Conservation (phyloP, 2,113 vertebrate genomes). For the Chaenocephalus aceratus region DNA sequence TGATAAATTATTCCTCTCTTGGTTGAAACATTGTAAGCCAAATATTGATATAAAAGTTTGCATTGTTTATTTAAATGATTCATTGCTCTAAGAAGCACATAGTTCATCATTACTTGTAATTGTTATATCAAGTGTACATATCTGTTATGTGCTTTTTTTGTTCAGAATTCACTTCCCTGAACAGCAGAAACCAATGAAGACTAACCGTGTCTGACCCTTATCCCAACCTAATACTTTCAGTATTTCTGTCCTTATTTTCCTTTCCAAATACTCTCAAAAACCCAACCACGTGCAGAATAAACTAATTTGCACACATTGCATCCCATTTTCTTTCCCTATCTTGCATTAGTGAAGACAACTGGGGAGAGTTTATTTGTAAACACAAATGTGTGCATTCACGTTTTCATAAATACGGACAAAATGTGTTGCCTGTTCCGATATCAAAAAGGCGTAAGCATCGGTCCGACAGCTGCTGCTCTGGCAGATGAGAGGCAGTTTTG, state of each 20-base stretch:
- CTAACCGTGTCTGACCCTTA: too few relatives aligned
- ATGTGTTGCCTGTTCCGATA: slow-evolving; percentile 13
- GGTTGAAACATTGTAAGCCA: not conserved
- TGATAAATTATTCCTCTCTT: slow-evolving; percentile 15
- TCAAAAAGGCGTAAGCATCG: slow-evolving; percentile 29
- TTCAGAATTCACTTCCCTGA: not conserved
- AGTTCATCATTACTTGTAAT: not conserved
- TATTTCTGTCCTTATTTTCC: not conserved
- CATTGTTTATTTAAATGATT: slow-evolving; percentile 19
- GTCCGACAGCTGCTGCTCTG: slow-evolving; percentile 33
- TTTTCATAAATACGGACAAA: not conserved
- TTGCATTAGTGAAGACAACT: too few relatives aligned
- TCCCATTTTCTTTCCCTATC: too few relatives aligned
- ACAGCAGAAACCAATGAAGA: not conserved
- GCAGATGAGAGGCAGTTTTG: slow-evolving; percentile 25
- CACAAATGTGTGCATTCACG: too few relatives aligned
- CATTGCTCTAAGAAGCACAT: not conserved
- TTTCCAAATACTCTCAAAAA: too few relatives aligned
- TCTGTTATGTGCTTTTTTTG: not conserved
- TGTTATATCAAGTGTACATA: not conserved
- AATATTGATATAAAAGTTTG: not conserved
- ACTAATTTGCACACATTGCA: too few relatives aligned
- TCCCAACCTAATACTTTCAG: not conserved
- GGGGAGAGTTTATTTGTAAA: too few relatives aligned
- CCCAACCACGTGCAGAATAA: too few relatives aligned